Conservation (phyloP, 2,113 vertebrate species). For the Dendrocopos noguchii region DNA sequence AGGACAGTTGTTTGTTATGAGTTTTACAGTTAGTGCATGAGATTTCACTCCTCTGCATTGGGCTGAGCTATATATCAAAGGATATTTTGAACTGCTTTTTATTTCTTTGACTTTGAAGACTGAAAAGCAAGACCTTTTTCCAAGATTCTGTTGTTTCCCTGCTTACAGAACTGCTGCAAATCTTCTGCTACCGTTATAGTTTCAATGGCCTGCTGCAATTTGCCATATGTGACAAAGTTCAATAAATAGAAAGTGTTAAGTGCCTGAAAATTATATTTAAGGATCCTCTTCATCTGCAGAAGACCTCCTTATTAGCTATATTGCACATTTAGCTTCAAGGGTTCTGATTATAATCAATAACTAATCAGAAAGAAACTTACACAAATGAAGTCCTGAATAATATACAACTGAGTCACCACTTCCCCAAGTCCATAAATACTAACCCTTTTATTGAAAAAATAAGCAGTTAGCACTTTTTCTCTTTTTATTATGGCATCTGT, state of each 20-base stretch:
- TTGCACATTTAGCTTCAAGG: constrained; percentile 44
- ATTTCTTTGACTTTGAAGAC: background rate
- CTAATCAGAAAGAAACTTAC: constrained; percentile 56
- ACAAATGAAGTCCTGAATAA: constrained; percentile 48
- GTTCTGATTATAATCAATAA: constrained; percentile 62
- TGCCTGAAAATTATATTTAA: constrained; percentile 37
- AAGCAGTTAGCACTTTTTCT: constrained; percentile 25
- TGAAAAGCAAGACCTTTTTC: background rate
- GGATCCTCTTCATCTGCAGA: constrained; percentile 23
- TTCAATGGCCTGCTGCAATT: constrained; percentile 29
- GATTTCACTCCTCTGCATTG: background rate
- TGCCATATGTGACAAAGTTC: constrained; percentile 36
- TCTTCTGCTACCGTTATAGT: background rate
- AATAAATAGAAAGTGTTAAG: constrained; percentile 53
- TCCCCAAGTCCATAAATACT: constrained; percentile 27
- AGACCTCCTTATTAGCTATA: constrained; percentile 9
- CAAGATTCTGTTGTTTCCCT: background rate
- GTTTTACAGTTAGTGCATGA: background rate
- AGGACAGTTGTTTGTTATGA: background rate
- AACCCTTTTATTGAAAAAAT: constrained; percentile 23
- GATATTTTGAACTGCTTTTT: background rate
- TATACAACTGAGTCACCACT: constrained; percentile 52
- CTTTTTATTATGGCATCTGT: constrained; percentile 16
- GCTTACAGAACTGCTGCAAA: constrained; percentile 9
- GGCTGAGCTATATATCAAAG: background rate